These are phyloP conservation scores for Platyrinchus mystaceus DNA, from an alignment of 2,797 vertebrate species.

Conservation along the genomic window DNA sequence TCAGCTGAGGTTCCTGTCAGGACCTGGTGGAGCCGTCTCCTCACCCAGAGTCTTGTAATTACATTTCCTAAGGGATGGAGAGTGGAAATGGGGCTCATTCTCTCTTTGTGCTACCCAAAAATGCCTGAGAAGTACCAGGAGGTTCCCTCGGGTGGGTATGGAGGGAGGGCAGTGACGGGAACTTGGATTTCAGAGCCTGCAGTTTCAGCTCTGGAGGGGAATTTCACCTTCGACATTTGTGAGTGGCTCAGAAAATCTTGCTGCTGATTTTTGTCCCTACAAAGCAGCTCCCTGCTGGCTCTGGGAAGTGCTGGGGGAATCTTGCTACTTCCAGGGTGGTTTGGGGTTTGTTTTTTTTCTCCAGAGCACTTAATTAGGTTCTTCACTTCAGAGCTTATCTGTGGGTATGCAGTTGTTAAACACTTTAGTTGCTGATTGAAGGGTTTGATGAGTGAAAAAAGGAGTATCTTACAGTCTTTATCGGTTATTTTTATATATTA, in stretches of 20 bases:
- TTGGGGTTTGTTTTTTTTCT: not conserved
- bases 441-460: not conserved
- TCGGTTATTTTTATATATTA: not conserved
- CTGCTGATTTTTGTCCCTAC: not conserved
- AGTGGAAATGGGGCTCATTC: not conserved
- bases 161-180: not conserved
- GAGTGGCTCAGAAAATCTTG: not conserved
- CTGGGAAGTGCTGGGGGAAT: not conserved
- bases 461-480: not conserved
- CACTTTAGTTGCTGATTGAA: not conserved
- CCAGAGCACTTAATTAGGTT: not conserved
- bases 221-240: not conserved
- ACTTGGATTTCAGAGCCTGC: not conserved
- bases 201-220: not conserved
- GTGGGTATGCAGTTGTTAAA: not conserved
- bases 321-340: not conserved
- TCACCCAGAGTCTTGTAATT: not conserved
- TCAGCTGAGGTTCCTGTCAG: not conserved
- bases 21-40: not conserved
- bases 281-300: not conserved
- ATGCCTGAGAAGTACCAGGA: not conserved
- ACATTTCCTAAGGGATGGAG: not conserved
- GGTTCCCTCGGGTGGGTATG: not conserved
- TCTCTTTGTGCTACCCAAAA: not conserved
- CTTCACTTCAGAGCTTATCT: not conserved